These are phyloP conservation scores for Radopholus similis DNA, from an alignment of 1,140 invertebrate genomes.

Conservation along the genomic window DNA sequence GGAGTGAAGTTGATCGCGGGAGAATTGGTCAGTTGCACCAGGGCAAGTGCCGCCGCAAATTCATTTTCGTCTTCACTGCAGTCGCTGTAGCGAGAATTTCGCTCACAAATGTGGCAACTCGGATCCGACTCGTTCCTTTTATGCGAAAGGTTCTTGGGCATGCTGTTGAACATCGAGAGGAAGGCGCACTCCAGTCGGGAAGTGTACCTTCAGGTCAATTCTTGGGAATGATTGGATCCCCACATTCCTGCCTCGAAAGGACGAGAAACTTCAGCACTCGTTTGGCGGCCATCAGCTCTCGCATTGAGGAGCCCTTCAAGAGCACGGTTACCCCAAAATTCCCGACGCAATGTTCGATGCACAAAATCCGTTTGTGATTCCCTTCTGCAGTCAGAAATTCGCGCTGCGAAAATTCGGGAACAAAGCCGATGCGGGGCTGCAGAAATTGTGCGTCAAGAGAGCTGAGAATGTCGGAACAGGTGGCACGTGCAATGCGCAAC, in stretches of 20 bases:
- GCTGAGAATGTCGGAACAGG: constrained; percentile 79
- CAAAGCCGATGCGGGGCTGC: constrained; percentile 77
- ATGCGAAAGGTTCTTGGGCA: background rate
- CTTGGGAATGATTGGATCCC: background rate
- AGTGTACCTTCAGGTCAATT: constrained; percentile 21
- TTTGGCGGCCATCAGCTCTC: constrained; percentile 70
- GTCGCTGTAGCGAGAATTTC: constrained; percentile 16
- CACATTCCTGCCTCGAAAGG: constrained; percentile 18
- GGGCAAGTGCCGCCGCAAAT: constrained; percentile 73
- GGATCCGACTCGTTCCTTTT: background rate
- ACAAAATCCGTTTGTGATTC: constrained; percentile 48
- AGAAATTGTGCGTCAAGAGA: constrained; percentile 80
- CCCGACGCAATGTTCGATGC: constrained; percentile 46
- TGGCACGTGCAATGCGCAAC: constrained; percentile 75
- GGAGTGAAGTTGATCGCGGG: constrained; percentile 78
- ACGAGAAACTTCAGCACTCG: constrained; percentile 48
- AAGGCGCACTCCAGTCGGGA: constrained; percentile 46
- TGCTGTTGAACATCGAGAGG: constrained; percentile 45
- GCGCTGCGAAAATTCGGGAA: constrained; percentile 78
- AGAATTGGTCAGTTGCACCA: constrained; percentile 75
- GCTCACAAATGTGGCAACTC: constrained; percentile 34
- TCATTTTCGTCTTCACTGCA: constrained; percentile 33
- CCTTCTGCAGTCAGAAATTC: constrained; percentile 67
- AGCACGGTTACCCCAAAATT: constrained; percentile 21
- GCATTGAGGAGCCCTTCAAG: constrained; percentile 68